Evolutionary conservation across 2,113 vertebrate genomes (phyloP).

Genomic region (Turnix velox): DNA sequence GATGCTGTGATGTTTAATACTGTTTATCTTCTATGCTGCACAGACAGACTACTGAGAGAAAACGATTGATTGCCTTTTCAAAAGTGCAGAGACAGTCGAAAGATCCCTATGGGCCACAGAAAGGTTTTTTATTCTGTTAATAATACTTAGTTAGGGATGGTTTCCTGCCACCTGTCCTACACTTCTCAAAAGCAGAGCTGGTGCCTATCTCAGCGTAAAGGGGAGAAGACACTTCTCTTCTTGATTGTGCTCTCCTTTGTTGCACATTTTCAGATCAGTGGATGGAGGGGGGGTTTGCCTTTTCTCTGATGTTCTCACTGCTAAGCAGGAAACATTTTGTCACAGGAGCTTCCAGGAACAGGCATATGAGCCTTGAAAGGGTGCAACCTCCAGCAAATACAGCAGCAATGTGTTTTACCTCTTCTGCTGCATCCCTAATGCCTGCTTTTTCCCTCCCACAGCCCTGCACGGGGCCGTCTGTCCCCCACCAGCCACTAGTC

Average conservation of each 20-base stretch:
- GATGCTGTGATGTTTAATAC: background rate
- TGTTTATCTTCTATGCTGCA: background rate
- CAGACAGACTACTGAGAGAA: background rate
- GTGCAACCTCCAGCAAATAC: background rate
- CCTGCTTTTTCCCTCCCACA: background rate
- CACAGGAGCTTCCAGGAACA: background rate
- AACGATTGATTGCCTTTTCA: background rate
- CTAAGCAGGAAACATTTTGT: background rate
- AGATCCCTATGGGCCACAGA: background rate
- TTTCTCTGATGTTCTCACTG: background rate
- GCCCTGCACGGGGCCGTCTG: background rate
- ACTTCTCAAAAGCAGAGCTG: background rate
- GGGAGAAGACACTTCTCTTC: background rate
- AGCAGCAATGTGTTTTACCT: background rate
- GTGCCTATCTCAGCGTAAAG: background rate
- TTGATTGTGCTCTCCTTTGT: background rate
- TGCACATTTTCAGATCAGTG: background rate
- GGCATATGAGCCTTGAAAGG: background rate
- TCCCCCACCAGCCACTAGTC: background rate
- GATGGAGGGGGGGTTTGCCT: background rate
- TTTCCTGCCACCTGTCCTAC: background rate
- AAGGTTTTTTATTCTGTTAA: background rate
- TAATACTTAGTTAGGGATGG: background rate
- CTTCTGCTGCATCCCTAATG: background rate
- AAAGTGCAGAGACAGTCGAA: background rate